Evolutionary conservation across 2,113 vertebrate genomes (phyloP), one percentile per base, ranked within the genome.

Genomic region (Agelaius phoeniceus): DNA sequence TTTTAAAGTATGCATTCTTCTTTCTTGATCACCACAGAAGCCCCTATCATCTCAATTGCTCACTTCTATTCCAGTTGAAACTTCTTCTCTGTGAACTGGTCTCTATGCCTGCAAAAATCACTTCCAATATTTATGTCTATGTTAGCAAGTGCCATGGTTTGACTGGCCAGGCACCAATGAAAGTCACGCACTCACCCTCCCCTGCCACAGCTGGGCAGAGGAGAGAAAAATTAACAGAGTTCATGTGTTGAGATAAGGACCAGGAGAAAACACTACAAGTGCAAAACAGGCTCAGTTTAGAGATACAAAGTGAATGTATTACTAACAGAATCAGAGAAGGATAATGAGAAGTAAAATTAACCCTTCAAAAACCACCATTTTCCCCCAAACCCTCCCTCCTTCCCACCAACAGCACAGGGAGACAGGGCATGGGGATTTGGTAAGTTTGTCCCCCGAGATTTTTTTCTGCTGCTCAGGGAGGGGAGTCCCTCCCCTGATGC

Each of bases 81-180:
- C 59, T 92, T 80, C 75, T 77, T 39, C 33, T 66, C 16, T 28
- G 26, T 43, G 26, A 80, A 41, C 14, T 44, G 57, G 24, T 77
- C 35, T 72, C 55, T 48, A 1, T 14, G 15, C 14, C 54, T 30
- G 39, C 48, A 82, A 65, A 46, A 85, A 69, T 49, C 51, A 59
- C 30, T 74, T 77, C 33, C 0, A 0, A 43, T 30, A 69, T 13
- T 0, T 0, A 11, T 7, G 48, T 46, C 24, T 21, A 6, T 17
- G 6, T 61, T 66, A 89, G n/a, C 15, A 58, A 68, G 17, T 58
- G 51, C 35, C 16, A 13, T 46, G 43, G n/a, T 48, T 58, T 27
- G 52, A 11, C 17, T 58, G 43, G 22, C 43, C 41, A 48, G 43
- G 17, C 28, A 39, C 41, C 13, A 52, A 21, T 0, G 1, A 27